Percentiles rank a stretch among this genome's conserved stretches.
Conservation (phyloP, 2,797 vertebrate genomes). For the Potorous gilbertii region DNA sequence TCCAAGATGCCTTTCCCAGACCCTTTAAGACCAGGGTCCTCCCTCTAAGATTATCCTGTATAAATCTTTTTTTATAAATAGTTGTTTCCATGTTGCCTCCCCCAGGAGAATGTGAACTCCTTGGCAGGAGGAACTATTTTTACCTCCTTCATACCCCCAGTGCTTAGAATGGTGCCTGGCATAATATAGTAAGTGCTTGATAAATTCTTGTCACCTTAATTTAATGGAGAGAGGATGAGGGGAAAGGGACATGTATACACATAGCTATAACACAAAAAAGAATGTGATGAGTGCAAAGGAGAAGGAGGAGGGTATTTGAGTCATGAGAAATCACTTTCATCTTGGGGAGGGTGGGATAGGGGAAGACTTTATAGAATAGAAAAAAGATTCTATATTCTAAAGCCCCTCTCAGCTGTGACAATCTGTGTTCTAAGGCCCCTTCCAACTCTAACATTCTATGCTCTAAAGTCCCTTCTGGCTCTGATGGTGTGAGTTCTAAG, state of each 20-base stretch:
- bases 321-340: neutral
- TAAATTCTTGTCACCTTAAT: neutral
- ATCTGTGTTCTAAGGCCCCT: neutral
- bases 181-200: neutral
- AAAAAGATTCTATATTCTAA: neutral
- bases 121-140: neutral
- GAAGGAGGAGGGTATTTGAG: neutral
- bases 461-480: neutral
- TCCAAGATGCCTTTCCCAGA: neutral
- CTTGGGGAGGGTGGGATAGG: neutral
- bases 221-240: neutral
- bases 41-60: neutral
- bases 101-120: neutral
- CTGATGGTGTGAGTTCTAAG: neutral
- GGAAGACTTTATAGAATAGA: neutral
- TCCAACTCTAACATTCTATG: neutral
- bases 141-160: neutral
- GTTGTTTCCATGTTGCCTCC: neutral
- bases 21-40: neutral
- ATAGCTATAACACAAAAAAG: neutral
- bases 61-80: neutral
- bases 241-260: neutral
- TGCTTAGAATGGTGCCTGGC: neutral
- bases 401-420: neutral
- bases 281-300: neutral